Evolutionary conservation across 2,888 invertebrate species (phyloP).

Genomic region (Nipponacmea schrenckii): DNA sequence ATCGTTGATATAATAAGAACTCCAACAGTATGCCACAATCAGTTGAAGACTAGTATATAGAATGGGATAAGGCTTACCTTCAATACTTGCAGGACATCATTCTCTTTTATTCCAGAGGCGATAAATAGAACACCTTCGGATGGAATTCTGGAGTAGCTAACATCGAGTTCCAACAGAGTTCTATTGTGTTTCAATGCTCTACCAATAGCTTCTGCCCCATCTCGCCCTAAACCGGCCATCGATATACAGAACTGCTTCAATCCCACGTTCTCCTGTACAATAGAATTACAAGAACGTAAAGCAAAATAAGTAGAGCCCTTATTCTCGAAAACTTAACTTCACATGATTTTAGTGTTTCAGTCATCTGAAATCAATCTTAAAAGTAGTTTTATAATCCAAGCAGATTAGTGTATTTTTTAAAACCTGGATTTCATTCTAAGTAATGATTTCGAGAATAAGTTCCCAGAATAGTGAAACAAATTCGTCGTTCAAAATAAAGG

Average conservation of each 20-base stretch:
- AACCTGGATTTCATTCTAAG: slow-evolving; percentile 5
- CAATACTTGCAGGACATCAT: slow-evolving; percentile 49
- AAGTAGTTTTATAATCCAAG: background rate
- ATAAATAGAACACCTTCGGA: slow-evolving; percentile 48
- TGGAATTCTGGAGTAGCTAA: slow-evolving; percentile 59
- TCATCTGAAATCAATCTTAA: background rate
- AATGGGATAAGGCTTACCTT: too few relatives aligned
- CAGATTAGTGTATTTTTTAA: too few relatives aligned
- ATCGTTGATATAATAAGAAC: too few relatives aligned
- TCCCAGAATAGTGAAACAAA: too few relatives aligned
- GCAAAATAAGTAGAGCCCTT: background rate
- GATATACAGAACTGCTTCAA: slow-evolving; percentile 55
- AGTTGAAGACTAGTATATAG: too few relatives aligned
- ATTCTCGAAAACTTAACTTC: background rate
- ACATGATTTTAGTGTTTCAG: too few relatives aligned
- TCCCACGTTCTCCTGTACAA: slow-evolving; percentile 57
- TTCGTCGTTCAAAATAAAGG: too few relatives aligned
- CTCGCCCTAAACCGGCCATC: slow-evolving; percentile 57
- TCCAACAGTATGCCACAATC: too few relatives aligned
- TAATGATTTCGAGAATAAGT: too few relatives aligned
- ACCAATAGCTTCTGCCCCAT: slow-evolving; percentile 50
- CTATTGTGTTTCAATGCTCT: slow-evolving; percentile 55
- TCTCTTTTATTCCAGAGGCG: slow-evolving; percentile 49
- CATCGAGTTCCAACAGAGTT: slow-evolving; percentile 57
- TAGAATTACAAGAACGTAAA: background rate